These are phyloP conservation scores for Epinephelus malabaricus DNA, from an alignment of 2,797 vertebrate species.

Conservation along the genomic window DNA sequence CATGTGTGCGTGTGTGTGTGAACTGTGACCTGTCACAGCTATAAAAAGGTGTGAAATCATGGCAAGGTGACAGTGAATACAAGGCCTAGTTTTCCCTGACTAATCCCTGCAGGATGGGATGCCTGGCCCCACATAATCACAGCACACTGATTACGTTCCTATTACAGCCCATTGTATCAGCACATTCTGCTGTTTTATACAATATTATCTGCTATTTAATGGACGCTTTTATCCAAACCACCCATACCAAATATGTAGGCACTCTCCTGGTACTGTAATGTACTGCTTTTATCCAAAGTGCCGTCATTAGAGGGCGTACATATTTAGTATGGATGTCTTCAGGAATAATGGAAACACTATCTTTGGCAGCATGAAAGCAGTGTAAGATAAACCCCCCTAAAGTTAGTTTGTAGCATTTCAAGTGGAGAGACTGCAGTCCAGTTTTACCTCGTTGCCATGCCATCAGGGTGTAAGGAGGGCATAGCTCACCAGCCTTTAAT, in stretches of 20 bases:
- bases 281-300: slow-evolving; percentile 64
- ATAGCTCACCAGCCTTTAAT: slow-evolving; percentile 16
- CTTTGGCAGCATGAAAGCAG: slow-evolving; percentile 29
- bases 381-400: slow-evolving; percentile 55
- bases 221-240: slow-evolving; percentile 37
- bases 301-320: slow-evolving; percentile 40
- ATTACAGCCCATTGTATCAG: slow-evolving; percentile 44
- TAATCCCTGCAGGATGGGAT: slow-evolving; percentile 55
- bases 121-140: slow-evolving; percentile 43
- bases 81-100: slow-evolving; percentile 50
- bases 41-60: slow-evolving; percentile 67
- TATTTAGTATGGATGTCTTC: slow-evolving; percentile 46
- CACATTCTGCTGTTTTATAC: slow-evolving; percentile 47
- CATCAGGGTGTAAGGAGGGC: slow-evolving; percentile 8
- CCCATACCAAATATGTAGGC: slow-evolving; percentile 27
- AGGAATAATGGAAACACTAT: slow-evolving; percentile 62
- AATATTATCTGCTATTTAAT: slow-evolving; percentile 48
- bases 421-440: slow-evolving; percentile 9
- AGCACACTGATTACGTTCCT: slow-evolving; percentile 33
- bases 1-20: slow-evolving; percentile 21
- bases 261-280: slow-evolving; percentile 28
- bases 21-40: slow-evolving; percentile 57
- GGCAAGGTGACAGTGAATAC: slow-evolving; percentile 57
- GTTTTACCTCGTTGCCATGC: slow-evolving; percentile 57
- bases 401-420: slow-evolving; percentile 53